A percentile compares a stretch with the other conserved stretches of the same genome.
phyloP scores from a whole-genome alignment of 2,797 vertebrate species.

The Valencia hispanica region DNA sequence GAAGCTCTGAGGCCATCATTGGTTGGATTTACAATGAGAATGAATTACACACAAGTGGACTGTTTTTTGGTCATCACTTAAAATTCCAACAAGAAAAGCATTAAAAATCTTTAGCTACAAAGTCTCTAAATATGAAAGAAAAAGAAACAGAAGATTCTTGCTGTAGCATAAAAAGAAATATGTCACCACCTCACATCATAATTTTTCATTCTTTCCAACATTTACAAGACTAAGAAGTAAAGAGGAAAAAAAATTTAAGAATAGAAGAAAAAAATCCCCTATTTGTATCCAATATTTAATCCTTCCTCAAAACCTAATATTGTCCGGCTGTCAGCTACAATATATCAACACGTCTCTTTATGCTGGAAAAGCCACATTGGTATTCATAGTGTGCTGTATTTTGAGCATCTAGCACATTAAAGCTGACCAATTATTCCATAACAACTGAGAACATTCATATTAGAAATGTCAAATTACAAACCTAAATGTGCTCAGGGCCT shows the following conservation, averaged over 20 bases:
- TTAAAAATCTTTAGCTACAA: background rate
- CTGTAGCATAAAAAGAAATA: conserved; percentile 4
- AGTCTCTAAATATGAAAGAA: too few species aligned
- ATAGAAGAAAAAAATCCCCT: conserved; percentile 3
- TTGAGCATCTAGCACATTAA: conserved; percentile 61
- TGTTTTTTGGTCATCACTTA: background rate
- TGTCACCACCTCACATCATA: background rate
- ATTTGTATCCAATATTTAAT: background rate
- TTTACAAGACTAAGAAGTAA: background rate
- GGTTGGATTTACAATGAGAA: too few species aligned
- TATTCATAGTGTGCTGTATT: conserved; percentile 61
- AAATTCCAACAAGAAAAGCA: background rate
- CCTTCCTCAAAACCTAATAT: conserved; percentile 26
- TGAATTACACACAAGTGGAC: too few species aligned
- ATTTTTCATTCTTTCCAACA: background rate
- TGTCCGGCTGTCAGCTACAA: conserved; percentile 33
- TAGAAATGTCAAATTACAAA: conserved; percentile 75
- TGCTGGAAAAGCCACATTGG: conserved; percentile 58
- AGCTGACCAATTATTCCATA: conserved; percentile 75
- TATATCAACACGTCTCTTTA: conserved; percentile 40
- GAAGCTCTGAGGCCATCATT: too few species aligned
- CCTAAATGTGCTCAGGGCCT: conserved; percentile 50
- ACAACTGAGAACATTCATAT: conserved; percentile 74
- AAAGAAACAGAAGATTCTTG: background rate
- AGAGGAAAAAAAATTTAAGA: background rate